Conservation (phyloP, 2,888 invertebrate genomes). For the Pseudococcus jackbeardsleyi region DNA sequence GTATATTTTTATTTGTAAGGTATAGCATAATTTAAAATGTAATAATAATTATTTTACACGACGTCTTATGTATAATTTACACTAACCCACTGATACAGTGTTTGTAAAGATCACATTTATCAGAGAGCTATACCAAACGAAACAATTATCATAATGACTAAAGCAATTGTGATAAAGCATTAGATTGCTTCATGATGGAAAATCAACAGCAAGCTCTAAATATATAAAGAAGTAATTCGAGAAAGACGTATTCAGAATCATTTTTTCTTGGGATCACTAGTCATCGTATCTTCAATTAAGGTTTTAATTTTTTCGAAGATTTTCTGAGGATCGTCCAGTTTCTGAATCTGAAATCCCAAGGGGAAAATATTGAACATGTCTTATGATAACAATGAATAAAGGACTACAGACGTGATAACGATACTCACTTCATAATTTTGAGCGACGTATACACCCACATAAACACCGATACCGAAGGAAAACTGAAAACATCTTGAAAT, state of each 20-base stretch:
- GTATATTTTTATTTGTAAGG: background rate
- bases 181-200: background rate
- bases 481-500: slow-evolving; percentile 73
- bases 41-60: slow-evolving; percentile 10
- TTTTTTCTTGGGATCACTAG: slow-evolving; percentile 70
- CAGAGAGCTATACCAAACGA: background rate
- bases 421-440: slow-evolving; percentile 81
- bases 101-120: background rate
- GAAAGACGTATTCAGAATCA: slow-evolving; percentile 62
- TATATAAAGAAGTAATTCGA: background rate
- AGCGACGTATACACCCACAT: slow-evolving; percentile 80
- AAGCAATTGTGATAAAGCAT: background rate
- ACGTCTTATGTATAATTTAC: background rate
- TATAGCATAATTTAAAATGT: background rate
- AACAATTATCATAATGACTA: background rate
- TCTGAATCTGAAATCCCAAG: slow-evolving; percentile 77
- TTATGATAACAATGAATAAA: no score
- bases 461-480: slow-evolving; percentile 78
- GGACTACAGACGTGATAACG: slow-evolving; percentile 38
- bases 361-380: no score
- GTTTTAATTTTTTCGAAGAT: slow-evolving; percentile 78
- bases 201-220: background rate
- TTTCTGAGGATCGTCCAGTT: slow-evolving; percentile 85
- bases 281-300: slow-evolving; percentile 74
- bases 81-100: background rate